phyloP scores from a whole-genome alignment of 2,797 vertebrate genomes.

The Hybognathus amarus region DNA sequence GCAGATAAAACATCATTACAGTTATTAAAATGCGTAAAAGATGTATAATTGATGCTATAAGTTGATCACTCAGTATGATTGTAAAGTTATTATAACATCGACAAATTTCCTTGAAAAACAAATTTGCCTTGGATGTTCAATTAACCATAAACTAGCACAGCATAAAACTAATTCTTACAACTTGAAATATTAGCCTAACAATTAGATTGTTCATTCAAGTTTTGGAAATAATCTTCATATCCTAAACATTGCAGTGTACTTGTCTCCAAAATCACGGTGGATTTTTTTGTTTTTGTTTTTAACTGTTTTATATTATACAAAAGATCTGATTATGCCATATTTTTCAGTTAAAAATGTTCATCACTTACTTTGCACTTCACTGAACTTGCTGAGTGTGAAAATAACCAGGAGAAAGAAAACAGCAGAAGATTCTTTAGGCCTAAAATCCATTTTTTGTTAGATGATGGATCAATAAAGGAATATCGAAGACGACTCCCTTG shows the following conservation, averaged over 20 bases:
- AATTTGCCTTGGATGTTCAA: not conserved
- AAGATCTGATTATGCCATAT: not conserved
- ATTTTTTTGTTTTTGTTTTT: not conserved
- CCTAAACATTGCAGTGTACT: not conserved
- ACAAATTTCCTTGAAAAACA: not conserved
- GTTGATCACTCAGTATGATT: not conserved
- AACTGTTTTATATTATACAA: not conserved
- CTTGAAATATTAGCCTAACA: not conserved
- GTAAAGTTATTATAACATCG: not conserved
- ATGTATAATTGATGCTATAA: not conserved
- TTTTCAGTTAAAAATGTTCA: not conserved
- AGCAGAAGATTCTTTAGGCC: slow-evolving; percentile 26
- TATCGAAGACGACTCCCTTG: slow-evolving; percentile 18
- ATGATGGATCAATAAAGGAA: slow-evolving; percentile 45
- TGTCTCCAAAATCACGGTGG: not conserved
- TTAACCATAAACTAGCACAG: not conserved
- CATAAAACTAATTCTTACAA: not conserved
- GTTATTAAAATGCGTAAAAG: not conserved
- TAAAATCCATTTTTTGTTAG: slow-evolving; percentile 63
- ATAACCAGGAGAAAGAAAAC: slow-evolving; percentile 60
- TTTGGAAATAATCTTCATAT: not conserved
- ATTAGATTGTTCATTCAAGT: too few relatives aligned
- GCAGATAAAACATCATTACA: not conserved
- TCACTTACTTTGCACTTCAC: slow-evolving; percentile 65
- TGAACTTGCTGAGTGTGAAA: slow-evolving; percentile 55